phyloP scores from a whole-genome alignment of 2,113 vertebrate genomes.

The Mola mola region DNA sequence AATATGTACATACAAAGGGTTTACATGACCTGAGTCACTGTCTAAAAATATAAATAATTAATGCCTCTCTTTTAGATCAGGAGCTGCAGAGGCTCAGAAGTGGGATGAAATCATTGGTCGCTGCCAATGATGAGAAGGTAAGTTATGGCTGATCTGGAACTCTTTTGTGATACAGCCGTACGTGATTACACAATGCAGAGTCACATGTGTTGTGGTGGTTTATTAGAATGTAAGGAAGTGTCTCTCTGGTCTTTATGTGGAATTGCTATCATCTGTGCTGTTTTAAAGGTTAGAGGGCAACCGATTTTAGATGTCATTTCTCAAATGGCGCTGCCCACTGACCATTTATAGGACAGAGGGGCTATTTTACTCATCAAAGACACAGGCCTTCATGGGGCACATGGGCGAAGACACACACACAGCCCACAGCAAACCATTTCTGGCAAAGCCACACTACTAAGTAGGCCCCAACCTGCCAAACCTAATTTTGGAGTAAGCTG shows the following conservation, averaged over 20 bases:
- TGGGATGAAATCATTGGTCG: constrained; percentile 90
- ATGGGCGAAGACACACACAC: constrained; percentile 42
- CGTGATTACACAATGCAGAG: not conserved
- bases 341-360: constrained; percentile 66
- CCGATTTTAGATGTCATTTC: constrained; percentile 51
- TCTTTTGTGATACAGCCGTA: constrained; percentile 26
- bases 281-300: constrained; percentile 30
- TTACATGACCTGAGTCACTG: constrained; percentile 6
- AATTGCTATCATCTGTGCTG: constrained; percentile 24
- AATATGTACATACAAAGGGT: constrained; percentile 2
- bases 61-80: constrained; percentile 84
- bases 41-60: constrained; percentile 22
- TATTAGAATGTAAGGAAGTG: constrained; percentile 4
- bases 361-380: constrained; percentile 73
- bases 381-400: constrained; percentile 51
- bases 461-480: constrained; percentile 71
- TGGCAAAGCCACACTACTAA: constrained; percentile 76
- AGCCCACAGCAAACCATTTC: constrained; percentile 67
- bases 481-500: constrained; percentile 76
- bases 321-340: constrained; percentile 16
- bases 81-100: constrained; percentile 90
- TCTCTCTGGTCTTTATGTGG: constrained; percentile 9
- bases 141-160: constrained; percentile 27
- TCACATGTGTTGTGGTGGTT: constrained; percentile 12
- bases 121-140: constrained; percentile 95